phyloP scores from a whole-genome alignment of 2,888 invertebrate genomes.

The Tetheella fluctuosa region DNA sequence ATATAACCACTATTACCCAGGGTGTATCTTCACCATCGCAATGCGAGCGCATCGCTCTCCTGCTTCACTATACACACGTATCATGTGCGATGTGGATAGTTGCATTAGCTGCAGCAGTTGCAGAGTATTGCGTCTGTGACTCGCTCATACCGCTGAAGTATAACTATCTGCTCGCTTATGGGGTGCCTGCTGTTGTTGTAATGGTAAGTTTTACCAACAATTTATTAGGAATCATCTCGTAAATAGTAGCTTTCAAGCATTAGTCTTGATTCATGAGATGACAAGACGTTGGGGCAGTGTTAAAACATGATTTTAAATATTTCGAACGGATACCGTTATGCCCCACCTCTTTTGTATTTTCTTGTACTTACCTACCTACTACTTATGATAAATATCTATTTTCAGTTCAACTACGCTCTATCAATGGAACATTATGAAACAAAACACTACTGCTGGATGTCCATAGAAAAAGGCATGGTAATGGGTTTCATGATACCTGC shows the following conservation, averaged over 20 bases:
- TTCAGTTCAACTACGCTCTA: slow-evolving; percentile 86
- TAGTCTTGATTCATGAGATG: too few species aligned
- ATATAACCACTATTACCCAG: slow-evolving; percentile 64
- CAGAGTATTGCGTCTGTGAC: slow-evolving; percentile 85
- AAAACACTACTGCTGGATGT: slow-evolving; percentile 90
- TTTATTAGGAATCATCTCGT: too few species aligned
- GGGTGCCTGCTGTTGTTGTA: slow-evolving; percentile 86
- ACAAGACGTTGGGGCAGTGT: too few species aligned
- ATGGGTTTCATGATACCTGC: slow-evolving; percentile 90
- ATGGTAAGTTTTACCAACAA: slow-evolving; percentile 87
- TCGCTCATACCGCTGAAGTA: slow-evolving; percentile 83
- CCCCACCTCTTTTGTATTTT: too few species aligned
- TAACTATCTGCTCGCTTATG: slow-evolving; percentile 85
- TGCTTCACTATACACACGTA: slow-evolving; percentile 88
- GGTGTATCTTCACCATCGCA: slow-evolving; percentile 85
- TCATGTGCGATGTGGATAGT: slow-evolving; percentile 89
- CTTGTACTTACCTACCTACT: too few species aligned
- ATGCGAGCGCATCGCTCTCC: slow-evolving; percentile 87
- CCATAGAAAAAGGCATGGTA: slow-evolving; percentile 90
- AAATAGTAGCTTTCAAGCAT: too few species aligned
- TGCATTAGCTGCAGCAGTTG: slow-evolving; percentile 81
- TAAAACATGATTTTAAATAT: too few species aligned
- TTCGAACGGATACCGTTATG: too few species aligned
- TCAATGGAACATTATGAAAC: slow-evolving; percentile 89
- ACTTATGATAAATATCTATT: too few species aligned